A percentile compares a stretch with the other conserved stretches of the same genome.
Conservation (phyloP, 2,888 invertebrate species). For the Orthonychiurus folsomi region DNA sequence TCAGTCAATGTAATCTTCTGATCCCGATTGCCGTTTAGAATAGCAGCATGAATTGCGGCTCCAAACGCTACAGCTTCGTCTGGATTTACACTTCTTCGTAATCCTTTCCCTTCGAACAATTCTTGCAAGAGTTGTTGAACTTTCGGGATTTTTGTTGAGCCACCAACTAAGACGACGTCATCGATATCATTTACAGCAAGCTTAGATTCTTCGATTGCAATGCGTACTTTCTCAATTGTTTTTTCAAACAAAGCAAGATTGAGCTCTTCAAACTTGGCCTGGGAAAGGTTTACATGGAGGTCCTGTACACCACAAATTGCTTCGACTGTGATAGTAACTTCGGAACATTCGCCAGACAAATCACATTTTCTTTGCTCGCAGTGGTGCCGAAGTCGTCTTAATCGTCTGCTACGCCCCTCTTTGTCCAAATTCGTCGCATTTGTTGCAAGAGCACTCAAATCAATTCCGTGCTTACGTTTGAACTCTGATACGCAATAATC, state of each 20-base stretch:
- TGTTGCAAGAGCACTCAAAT: no score
- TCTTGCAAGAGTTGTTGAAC: constrained; percentile 55
- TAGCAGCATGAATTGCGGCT: constrained; percentile 58
- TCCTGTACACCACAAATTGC: constrained; percentile 43
- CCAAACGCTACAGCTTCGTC: constrained; percentile 63
- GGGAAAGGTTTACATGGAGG: constrained; percentile 57
- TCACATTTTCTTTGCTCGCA: constrained; percentile 50
- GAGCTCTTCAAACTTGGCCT: constrained; percentile 64
- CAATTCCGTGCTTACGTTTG: constrained; percentile 49
- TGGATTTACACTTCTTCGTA: constrained; percentile 64
- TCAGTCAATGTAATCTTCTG: background rate
- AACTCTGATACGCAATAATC: constrained; percentile 51
- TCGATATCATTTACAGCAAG: constrained; percentile 51
- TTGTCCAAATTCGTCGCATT: constrained; percentile 51
- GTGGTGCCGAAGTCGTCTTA: constrained; percentile 55
- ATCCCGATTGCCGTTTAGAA: constrained; percentile 44
- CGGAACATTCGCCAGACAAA: background rate
- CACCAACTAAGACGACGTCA: constrained; percentile 55
- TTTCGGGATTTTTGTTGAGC: constrained; percentile 61
- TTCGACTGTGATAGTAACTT: background rate
- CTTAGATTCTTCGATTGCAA: constrained; percentile 55
- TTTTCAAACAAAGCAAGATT: constrained; percentile 61
- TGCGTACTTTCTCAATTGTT: constrained; percentile 67
- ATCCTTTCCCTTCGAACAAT: constrained; percentile 52
- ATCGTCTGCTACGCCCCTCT: constrained; percentile 57